Evolutionary conservation across 2,797 vertebrate genomes (phyloP).

Genomic region (Lagodon rhomboides): DNA sequence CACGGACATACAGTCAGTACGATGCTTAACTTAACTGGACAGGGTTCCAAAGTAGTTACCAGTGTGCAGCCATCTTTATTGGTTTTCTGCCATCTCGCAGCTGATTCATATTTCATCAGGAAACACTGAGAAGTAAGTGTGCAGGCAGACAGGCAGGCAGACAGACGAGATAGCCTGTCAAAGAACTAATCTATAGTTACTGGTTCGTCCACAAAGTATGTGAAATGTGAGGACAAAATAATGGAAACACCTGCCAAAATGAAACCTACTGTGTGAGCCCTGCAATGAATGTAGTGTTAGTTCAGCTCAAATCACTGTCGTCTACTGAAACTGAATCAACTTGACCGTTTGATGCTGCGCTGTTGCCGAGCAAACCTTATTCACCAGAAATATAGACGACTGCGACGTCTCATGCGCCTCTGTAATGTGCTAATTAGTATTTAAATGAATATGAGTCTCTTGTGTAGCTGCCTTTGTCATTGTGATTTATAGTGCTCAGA

Average conservation of each 20-base stretch:
- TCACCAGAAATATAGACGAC: conserved; percentile 18
- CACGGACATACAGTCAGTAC: background rate
- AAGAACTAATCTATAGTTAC: background rate
- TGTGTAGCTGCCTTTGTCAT: conserved; percentile 50
- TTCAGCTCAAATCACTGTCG: background rate
- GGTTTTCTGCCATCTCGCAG: background rate
- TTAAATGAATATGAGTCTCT: conserved; percentile 58
- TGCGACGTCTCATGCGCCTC: conserved; percentile 43
- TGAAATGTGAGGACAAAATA: background rate
- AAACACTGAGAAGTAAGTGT: background rate
- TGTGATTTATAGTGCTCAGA: conserved; percentile 49
- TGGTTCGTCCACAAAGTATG: background rate
- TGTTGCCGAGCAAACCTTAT: conserved; percentile 33
- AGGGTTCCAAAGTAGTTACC: background rate
- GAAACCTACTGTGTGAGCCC: background rate
- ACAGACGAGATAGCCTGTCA: background rate
- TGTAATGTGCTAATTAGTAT: conserved; percentile 71
- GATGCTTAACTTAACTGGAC: background rate
- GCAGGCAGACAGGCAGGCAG: background rate
- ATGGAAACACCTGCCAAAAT: background rate
- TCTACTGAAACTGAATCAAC: conserved; percentile 11
- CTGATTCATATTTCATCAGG: background rate
- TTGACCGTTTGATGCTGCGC: background rate
- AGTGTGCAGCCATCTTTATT: background rate
- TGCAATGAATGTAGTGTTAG: background rate